These are phyloP conservation scores for Lissocephala sabroskyi DNA, from an alignment of 2,888 invertebrate genomes.

Conservation along the genomic window DNA sequence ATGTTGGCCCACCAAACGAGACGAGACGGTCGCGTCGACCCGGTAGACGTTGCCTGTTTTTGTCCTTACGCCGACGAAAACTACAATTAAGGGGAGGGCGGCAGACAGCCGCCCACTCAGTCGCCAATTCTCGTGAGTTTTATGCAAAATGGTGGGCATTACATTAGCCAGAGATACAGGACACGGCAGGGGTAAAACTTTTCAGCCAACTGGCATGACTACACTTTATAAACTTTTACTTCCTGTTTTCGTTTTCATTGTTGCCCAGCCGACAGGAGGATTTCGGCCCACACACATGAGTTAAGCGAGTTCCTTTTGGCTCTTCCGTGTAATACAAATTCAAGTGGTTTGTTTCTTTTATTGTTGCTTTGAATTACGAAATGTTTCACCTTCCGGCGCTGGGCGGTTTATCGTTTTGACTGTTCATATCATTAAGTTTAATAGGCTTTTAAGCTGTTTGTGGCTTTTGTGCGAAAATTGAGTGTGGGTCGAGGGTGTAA, in stretches of 20 bases:
- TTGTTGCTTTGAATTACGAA: conserved; percentile 29
- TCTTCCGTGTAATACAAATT: too few relatives aligned
- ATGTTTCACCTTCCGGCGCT: conserved; percentile 17
- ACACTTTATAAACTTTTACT: conserved; percentile 19
- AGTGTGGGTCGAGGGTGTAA: too few relatives aligned
- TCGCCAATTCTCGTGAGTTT: conserved; percentile 1
- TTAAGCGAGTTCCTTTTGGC: too few relatives aligned
- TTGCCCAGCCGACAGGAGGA: background rate
- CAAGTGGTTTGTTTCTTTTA: background rate
- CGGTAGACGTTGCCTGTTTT: too few relatives aligned
- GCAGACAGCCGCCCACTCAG: background rate
- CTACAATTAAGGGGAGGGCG: conserved; percentile 14
- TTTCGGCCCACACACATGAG: background rate
- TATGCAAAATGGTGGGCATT: conserved; percentile 23
- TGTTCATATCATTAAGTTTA: conserved; percentile 21
- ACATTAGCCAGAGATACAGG: conserved; percentile 13
- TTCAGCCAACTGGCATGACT: background rate
- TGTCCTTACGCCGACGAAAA: background rate
- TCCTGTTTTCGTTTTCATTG: conserved; percentile 37
- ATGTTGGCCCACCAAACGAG: too few relatives aligned
- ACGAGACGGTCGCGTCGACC: background rate
- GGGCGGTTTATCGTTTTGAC: conserved; percentile 5
- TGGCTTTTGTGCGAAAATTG: conserved; percentile 28
- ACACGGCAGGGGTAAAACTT: too few relatives aligned
- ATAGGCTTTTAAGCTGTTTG: conserved; percentile 36